Base-by-base conservation (phyloP, 2,888 invertebrate genomes). In the Acanthococcus lagerstroemiae region DNA sequence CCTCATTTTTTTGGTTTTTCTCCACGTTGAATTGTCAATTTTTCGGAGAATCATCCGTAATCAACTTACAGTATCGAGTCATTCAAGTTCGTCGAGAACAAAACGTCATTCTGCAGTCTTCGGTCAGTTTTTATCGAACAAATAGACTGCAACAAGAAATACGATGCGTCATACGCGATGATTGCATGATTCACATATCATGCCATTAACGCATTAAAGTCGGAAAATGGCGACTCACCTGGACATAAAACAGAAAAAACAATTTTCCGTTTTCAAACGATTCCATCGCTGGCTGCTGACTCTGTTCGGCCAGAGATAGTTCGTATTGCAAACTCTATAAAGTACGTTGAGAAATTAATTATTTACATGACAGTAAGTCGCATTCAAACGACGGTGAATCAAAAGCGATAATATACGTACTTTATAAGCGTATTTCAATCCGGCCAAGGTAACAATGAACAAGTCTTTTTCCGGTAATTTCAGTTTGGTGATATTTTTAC, bases 221-320 rank as follows among this genome's bases (percentile, higher is more conserved):
- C 12, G 25, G 45, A 57, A 37, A 52, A 50, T 30, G 46, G 24
- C 48, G 27, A 68, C 67, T 69, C 74, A 80, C 79, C 76, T 83
- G 83, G 12, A 80, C 78, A 71, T 79, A 81, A 1, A 80, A 73
- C 12, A 83, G 71, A 72, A 81, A 83, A 73, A 82, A 83, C 66
- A 81, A 74, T 55, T 79, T 78, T 26, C 78, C 76, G 65, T 79
- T 78, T 71, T 78, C 79, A 57, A 75, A 76, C 48, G 72, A 74
- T 69, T 80, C 79, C 68, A 81, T 72, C 1, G 78, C 77, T 3
- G 80, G 79, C 69, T 78, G 78, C 70, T 79, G 79, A 21, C 74
- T 71, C 69, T 78, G 78, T 24, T 71, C 70, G 21, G 61, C 55
- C 19, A 72, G 70, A 30, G 71, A 67, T 22, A 74, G 69, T 12